Base-by-base conservation (phyloP, 2,888 invertebrate genomes). In the Notodonta dromedarius region DNA sequence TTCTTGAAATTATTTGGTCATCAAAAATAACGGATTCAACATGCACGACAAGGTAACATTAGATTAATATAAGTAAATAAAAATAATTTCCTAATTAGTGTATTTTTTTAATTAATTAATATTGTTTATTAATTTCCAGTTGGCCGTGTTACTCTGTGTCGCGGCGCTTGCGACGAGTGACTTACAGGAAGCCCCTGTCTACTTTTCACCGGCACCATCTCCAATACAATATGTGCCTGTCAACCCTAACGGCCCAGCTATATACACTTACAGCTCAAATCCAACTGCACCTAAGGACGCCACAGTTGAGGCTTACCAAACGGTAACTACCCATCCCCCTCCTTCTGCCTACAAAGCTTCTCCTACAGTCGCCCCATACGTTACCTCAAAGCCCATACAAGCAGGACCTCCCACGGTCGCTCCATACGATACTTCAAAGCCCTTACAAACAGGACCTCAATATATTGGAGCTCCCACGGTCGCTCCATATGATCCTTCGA, bases 71-170 rank as follows among this genome's bases (percentile, higher is more conserved):
- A 11, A 24, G 24, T 24, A 24, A 42, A 42, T 9, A 42, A 42
- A n/a, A 46, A n/a, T 46, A 46, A 46, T 50, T 16, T 16, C 4
- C 16, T 14, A 16, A 14, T 16, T 6, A 48, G n/a, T 14, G 4
- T 48, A 13, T 42, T 16, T 52, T 42, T 14, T 14, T 12, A 32
- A 32, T 53, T 16, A 11, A 24, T 24, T 14, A 44, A 35, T 5
- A 39, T 0, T 50, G 7, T 35, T 48, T 66, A 54, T 63, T 59
- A 65, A 69, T 63, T 78, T 74, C 56, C 74, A 82, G 94, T 80
- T 94, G 69, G 76, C 94, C 69, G 79, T 93, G 44, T 78, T 94
- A 63, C 88, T 88, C 70, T 87, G 94, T 67, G 77, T 86, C 66
- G 13, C 35, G 9, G 84, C 94, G 81, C 91, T 92, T 56, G 84